These are phyloP conservation scores for Hippopotamus amphibius DNA, from an alignment of 2,113 vertebrate species.

Conservation along the genomic window DNA sequence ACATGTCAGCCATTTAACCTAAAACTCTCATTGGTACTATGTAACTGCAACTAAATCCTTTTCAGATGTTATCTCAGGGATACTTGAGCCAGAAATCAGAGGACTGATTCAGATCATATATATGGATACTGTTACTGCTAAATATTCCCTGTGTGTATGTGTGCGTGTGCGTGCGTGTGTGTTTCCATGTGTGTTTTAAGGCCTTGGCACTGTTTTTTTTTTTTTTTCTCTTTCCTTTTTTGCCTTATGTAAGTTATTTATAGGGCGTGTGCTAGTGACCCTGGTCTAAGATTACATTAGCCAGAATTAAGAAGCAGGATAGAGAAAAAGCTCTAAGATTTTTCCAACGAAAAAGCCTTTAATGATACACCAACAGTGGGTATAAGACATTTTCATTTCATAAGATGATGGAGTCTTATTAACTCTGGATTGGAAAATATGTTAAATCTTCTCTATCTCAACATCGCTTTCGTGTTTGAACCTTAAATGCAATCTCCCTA, in stretches of 20 bases:
- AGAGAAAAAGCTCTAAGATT: neutral
- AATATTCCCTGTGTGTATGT: neutral
- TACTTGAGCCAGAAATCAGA: constrained; percentile 29
- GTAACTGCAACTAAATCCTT: constrained; percentile 27
- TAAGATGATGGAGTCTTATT: neutral
- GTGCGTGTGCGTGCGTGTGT: neutral
- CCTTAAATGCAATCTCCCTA: neutral
- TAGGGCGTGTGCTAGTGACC: neutral
- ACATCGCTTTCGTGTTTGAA: neutral
- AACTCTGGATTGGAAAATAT: neutral
- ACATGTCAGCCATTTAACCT: neutral
- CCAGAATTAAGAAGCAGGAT: neutral
- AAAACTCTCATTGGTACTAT: neutral
- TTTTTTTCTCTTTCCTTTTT: neutral
- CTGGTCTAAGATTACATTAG: neutral
- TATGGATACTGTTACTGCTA: neutral
- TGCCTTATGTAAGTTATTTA: neutral
- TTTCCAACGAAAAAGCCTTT: neutral
- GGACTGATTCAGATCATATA: neutral
- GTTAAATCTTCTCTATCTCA: neutral
- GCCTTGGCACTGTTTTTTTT: neutral
- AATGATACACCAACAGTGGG: neutral
- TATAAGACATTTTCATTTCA: neutral
- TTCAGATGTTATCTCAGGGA: constrained; percentile 33
- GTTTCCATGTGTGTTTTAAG: neutral